Percentiles rank a stretch among this genome's conserved stretches.
Conservation (phyloP, 1,140 invertebrate genomes). For the Diorhabda sublineata region DNA sequence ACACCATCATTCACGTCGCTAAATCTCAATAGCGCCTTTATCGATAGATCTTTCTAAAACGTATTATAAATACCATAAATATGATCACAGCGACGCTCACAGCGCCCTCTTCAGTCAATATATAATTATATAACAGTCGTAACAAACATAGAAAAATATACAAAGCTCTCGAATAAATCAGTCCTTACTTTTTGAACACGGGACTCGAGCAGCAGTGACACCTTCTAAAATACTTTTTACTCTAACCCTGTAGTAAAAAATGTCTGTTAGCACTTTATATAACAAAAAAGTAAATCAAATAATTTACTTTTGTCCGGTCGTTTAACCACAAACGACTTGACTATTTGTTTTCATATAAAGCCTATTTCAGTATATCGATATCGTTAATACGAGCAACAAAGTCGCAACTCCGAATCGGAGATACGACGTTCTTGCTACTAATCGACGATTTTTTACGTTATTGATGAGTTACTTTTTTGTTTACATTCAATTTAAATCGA, state of each 20-base stretch:
- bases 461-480: no score
- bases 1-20: conserved; percentile 9
- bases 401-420: no score
- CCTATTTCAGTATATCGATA: no score
- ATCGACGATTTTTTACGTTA: no score
- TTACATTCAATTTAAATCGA: no score
- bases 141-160: conserved; percentile 51
- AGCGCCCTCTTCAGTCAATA: conserved; percentile 44
- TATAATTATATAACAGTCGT: conserved; percentile 47
- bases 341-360: no score
- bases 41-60: conserved; percentile 41
- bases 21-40: conserved; percentile 17
- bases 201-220: conserved; percentile 36
- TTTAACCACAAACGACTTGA: no score
- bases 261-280: conserved; percentile 8
- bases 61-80: conserved; percentile 48
- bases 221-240: conserved; percentile 6
- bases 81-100: conserved; percentile 45
- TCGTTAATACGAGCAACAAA: no score
- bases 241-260: conserved; percentile 23
- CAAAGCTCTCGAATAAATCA: conserved; percentile 46
- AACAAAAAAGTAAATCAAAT: background rate
- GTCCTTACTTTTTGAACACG: conserved; percentile 34
- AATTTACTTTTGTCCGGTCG: no score
- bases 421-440: no score